Conservation (phyloP, 2,888 invertebrate genomes). For the Kryphioiulus occultus region DNA sequence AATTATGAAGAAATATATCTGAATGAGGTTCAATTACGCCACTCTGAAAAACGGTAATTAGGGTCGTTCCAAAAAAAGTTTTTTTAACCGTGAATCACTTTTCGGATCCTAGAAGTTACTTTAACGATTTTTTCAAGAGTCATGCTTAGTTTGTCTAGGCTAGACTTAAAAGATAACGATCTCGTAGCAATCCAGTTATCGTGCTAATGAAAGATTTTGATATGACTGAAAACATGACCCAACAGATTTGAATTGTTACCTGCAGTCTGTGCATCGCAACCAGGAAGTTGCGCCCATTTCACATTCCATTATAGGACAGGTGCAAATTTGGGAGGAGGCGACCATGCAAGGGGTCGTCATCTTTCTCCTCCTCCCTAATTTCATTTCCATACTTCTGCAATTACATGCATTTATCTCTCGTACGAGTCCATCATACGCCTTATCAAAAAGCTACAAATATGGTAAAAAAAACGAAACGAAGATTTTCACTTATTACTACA, state of each 20-base stretch:
- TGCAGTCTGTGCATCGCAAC: not conserved
- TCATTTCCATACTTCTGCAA: too few relatives aligned
- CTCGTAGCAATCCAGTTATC: not conserved
- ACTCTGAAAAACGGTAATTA: too few relatives aligned
- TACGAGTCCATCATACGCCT: not conserved
- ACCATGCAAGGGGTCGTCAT: not conserved
- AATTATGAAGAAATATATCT: too few relatives aligned
- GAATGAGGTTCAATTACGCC: too few relatives aligned
- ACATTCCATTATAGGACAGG: not conserved
- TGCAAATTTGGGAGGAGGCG: not conserved
- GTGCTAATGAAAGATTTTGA: conserved; percentile 18
- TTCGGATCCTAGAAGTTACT: too few relatives aligned
- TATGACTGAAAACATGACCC: conserved; percentile 7
- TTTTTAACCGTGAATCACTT: too few relatives aligned
- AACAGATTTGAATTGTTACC: not conserved
- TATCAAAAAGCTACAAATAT: not conserved
- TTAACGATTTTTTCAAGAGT: too few relatives aligned
- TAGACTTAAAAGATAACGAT: not conserved
- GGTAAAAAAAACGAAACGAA: not conserved
- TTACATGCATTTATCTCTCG: too few relatives aligned
- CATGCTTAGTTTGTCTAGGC: too few relatives aligned
- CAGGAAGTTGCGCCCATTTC: not conserved
- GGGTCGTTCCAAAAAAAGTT: too few relatives aligned
- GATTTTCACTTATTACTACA: not conserved
- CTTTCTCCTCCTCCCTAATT: too few relatives aligned